Evolutionary conservation across 1,140 invertebrate species (phyloP), one percentile per base, ranked within the genome.

Genomic region (Brachystomella parvula): DNA sequence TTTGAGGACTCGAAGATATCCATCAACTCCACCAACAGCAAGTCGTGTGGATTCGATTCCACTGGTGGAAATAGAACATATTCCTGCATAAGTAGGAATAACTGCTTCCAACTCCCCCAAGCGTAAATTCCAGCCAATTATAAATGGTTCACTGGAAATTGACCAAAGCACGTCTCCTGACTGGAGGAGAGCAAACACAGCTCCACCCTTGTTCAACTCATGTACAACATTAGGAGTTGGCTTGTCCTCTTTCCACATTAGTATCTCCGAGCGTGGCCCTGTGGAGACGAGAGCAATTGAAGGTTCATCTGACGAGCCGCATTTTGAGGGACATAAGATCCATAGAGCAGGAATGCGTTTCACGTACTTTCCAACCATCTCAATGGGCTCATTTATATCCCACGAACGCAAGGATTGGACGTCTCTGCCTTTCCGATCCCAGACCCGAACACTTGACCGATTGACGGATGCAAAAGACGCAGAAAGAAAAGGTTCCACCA

Each of bases 151-250:
- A 31, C 3, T 63, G 1, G 62, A 62, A 3, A 68, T 35, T 0
- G 65, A 64, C 68, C 71, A 73, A 9, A 73, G 33, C 33, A 70
- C 66, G 26, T 73, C 68, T 30, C 66, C 71, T 62, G 61, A 68
- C 62, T 73, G 68, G 19, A 68, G 47, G 2, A 68, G 44, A 0
- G 29, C 63, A 65, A 69, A 72, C 47, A 72, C 59, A 19, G n/a
- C 39, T 44, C 24, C 30, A 49, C 67, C 59, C 0, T 26, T 31
- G 24, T 71, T 65, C 3, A 71, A n/a, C 21, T 59, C 35, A 30
- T 71, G 69, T 31, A 68, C 47, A 31, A 59, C 39, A 21, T 64
- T 39, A 3, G 65, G 12, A 0, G 44, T 29, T 19, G 31, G 60
- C 19, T 58, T 30, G 2, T 32, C 32, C 33, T 64, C 62, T 1